Conservation (phyloP, 2,797 vertebrate genomes). For the Enteromius anoplus region DNA sequence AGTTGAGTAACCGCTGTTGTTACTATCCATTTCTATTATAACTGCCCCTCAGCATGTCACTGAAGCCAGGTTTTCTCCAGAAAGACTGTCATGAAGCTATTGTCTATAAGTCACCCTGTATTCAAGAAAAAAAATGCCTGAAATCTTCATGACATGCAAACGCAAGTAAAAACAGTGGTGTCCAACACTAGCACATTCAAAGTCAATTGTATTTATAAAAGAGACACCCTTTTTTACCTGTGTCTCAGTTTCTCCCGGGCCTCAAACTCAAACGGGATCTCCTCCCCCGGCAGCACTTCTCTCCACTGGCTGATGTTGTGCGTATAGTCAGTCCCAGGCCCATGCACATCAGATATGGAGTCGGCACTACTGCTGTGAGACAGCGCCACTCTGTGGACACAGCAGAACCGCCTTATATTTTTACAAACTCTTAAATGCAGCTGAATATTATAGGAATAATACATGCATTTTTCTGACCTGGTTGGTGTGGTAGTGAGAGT, state of each 20-base stretch:
- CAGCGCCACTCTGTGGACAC: constrained; percentile 86
- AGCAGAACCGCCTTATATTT: constrained; percentile 5
- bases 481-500: constrained; percentile 95
- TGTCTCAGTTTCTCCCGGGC: constrained; percentile 89
- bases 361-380: constrained; percentile 96
- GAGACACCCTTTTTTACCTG: constrained; percentile 65
- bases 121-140: neutral
- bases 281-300: constrained; percentile 92
- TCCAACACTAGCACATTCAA: neutral
- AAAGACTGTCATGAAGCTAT: neutral
- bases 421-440: neutral
- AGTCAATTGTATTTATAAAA: neutral
- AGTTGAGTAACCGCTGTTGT: neutral
- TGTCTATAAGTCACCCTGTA: neutral
- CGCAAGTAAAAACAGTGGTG: neutral
- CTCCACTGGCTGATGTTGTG: constrained; percentile 94
- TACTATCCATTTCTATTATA: constrained; percentile 9
- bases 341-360: constrained; percentile 83
- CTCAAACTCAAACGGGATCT: constrained; percentile 97
- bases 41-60: neutral
- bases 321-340: constrained; percentile 83
- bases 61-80: neutral
- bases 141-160: neutral
- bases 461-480: constrained; percentile 76
- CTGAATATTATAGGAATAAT: neutral